Base-by-base conservation (phyloP, 2,113 vertebrate genomes). In the Sylvietta virens region DNA sequence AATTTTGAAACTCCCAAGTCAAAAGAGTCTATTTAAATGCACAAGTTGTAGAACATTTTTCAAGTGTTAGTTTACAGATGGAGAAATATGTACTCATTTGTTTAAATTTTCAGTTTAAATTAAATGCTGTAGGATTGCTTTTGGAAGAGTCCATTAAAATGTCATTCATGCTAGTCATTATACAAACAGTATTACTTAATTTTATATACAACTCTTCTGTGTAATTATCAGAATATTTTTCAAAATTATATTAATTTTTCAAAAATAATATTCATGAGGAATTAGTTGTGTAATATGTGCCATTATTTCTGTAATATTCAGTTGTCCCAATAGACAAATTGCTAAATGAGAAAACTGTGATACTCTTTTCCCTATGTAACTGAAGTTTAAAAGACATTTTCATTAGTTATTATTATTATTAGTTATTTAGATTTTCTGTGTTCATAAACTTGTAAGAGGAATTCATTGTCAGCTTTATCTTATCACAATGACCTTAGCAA, bases 291-390 rank as follows among this genome's bases (percentile, higher is more conserved):
- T 74, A 86, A 50, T 81, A 86, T 44, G n/a, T 96, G 80, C 70
- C 51, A 85, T 90, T 90, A 79, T 71, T 87, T 95, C 39, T 81
- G 72, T 93, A 88, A 83, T 70, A 76, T 11, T 86, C 44, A 56
- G 66, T 72, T 94, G 42, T 82, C 78, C 86, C 26, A 60, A 21
- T 15, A 83, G 67, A 81, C 13, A 69, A 86, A 86, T 47, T 44
- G 40, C 77, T 53, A n/a, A 86, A 71, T 48, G 50, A 88, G 65
- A 85, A 92, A 91, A 72, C 48, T 76, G 89, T 85, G 86, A 93
- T 95, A 92, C 50, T 91, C 50, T 93, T 93, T 95, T 80, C 81
- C 92, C 81, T 80, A 51, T 51, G 79, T 95, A 88, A 95, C 71
- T 93, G 74, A 86, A 92, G 64, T 90, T 83, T 45, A 73, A 70